A percentile compares a stretch with the other conserved stretches of the same genome.
These are phyloP conservation scores for Peromyscus leucopus DNA, from an alignment of 2,113 vertebrate genomes.

Conservation along the genomic window DNA sequence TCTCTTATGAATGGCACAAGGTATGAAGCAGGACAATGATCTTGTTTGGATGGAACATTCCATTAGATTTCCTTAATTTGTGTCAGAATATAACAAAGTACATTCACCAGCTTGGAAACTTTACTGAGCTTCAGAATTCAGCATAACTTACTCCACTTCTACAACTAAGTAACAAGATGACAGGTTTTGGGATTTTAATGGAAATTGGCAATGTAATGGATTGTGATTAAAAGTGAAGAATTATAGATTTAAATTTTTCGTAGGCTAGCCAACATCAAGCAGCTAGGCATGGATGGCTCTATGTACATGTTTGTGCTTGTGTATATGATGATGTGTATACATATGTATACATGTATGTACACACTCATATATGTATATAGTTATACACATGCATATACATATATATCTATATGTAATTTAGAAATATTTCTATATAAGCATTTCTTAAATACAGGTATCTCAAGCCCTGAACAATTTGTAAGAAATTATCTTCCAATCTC, in stretches of 20 bases:
- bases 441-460: neutral
- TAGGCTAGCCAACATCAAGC: constrained; percentile 26
- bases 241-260: constrained; percentile 52
- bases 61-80: constrained; percentile 21
- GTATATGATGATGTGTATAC: neutral
- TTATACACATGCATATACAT: neutral
- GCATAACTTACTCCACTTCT: constrained; percentile 24
- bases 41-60: constrained; percentile 67
- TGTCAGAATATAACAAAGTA: constrained; percentile 58
- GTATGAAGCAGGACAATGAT: constrained; percentile 58
- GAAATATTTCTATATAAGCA: neutral
- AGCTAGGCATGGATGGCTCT: neutral
- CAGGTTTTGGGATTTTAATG: constrained; percentile 69
- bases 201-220: constrained; percentile 60
- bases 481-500: neutral
- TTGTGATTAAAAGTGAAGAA: constrained; percentile 71
- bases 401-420: neutral
- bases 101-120: neutral
- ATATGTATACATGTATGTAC: neutral
- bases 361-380: neutral
- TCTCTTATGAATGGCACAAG: constrained; percentile 26
- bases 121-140: constrained; percentile 63
- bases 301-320: neutral
- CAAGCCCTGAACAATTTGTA: neutral
- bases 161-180: constrained; percentile 74